Base-by-base conservation (phyloP, 2,888 invertebrate genomes). In the Luperina nickerlii region DNA sequence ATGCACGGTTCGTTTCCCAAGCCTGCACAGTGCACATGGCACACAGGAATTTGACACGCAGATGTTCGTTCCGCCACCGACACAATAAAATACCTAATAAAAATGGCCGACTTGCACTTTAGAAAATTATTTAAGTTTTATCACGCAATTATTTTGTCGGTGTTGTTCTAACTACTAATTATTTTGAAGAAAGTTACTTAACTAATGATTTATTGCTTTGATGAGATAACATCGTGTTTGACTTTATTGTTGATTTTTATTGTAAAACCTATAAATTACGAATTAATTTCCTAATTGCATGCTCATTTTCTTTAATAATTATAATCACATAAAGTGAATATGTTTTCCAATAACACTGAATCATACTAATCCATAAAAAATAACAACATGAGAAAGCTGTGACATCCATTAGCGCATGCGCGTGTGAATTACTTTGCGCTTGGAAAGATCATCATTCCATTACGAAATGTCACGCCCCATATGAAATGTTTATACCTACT, bases 21-120 rank as follows among this genome's bases (percentile, higher is more conserved):
- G 93, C 93, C 93, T 94, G 95, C 96, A 96, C 96, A 96, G 93
- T 94, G 96, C 96, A 97, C 96, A 97, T 96, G 96, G 96, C 96
- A 92, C 91, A 89, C 88, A 95, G 96, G 96, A 96, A 97, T 97
- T 96, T 94, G 96, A 96, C 96, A 96, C 96, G 96, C 96, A 97
- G 96, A 96, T 96, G 96, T 95, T 94, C 94, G 94, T 95, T 94
- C 94, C 94, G 94, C 92, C 92, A 92, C 90, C 88, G 93, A 93
- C 93, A 94, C 91, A 93, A 95, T 95, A 95, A 95, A 95, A 96
- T 95, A 94, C 95, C 94, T 94, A 95, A 95, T 94, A 94, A 95
- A 94, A 92, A 94, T 92, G 91, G 91, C 92, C 87, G 92, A 87
- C 88, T 79, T 91, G 91, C 91, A 91, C 91, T 91, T 92, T 90